Evolutionary conservation across 2,797 vertebrate species (phyloP), one percentile per base, ranked within the genome.

Genomic region (Sebastes kiyomatsui): DNA sequence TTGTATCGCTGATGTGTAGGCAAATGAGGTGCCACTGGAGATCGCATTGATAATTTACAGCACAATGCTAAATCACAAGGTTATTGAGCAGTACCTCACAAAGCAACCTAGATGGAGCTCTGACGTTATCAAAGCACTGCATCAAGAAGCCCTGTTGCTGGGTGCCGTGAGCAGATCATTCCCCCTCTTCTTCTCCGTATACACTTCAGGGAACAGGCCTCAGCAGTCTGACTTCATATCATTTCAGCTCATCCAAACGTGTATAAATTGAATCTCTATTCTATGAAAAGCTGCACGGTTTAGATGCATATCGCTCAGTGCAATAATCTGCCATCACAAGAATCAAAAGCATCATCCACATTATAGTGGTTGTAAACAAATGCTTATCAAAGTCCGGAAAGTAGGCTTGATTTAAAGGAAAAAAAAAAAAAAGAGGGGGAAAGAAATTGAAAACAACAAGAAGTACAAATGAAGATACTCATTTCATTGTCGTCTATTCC

Each of bases 41-140:
- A 79, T 64, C 70, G 60, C 82, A 82, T 52, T 87, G 86, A 90
- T 87, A 76, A 89, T 93, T 87, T 90, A 82, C 86, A 90, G 88
- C 78, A 78, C 84, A 74, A 79, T 78, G 84, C 82, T 89, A 85
- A 79, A 93, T 81, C 86, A 90, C 90, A 87, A 89, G 87, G 88
- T 87, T 90, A 92, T 81, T 75, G 88, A 92, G 94, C 95, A 96
- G 93, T 96, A 96, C 96, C 95, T 81, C 92, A 70, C 68, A 89
- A 85, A 93, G 92, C 90, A 92, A 95, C 95, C 95, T 96, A 96
- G 96, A 96, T 96, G 96, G 96, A 95, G 95, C 96, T 96, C 94
- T 96, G 94, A 95, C 93, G 95, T 96, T 96, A 95, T 95, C 92
- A 95, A 96, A 96, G 91, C 91, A 62, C 86, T 87, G 92, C 88